Evolutionary conservation across 2,113 vertebrate species (phyloP).

Genomic region (Ameiurus melas): DNA sequence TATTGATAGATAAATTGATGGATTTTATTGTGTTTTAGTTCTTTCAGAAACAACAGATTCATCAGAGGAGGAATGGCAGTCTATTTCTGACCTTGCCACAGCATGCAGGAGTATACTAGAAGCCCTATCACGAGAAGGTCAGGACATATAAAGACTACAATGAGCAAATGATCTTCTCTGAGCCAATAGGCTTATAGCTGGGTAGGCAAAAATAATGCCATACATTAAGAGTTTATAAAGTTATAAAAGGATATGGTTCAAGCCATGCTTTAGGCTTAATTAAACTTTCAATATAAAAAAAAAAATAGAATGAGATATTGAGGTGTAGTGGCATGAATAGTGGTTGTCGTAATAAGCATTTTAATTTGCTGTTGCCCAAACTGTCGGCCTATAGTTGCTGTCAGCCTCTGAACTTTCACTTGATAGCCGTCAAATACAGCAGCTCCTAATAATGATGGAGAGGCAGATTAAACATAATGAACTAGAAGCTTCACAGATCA

Average conservation of each 20-base stretch:
- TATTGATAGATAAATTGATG: background rate
- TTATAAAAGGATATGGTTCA: background rate
- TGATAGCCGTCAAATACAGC: background rate
- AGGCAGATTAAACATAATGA: background rate
- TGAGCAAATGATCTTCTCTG: slow-evolving; percentile 1
- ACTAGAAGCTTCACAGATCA: background rate
- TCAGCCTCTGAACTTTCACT: background rate
- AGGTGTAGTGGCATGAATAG: background rate
- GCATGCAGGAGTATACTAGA: slow-evolving; percentile 86
- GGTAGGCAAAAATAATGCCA: background rate
- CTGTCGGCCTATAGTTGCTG: background rate
- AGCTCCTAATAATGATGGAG: background rate
- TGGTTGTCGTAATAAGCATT: background rate
- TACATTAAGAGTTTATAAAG: background rate
- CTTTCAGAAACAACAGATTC: slow-evolving; percentile 80
- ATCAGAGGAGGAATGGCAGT: slow-evolving; percentile 87
- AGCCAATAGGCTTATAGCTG: background rate
- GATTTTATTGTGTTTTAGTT: slow-evolving; percentile 65
- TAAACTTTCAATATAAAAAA: background rate
- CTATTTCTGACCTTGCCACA: slow-evolving; percentile 82
- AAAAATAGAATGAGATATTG: background rate
- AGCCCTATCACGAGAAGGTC: slow-evolving; percentile 84
- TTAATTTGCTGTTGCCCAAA: background rate
- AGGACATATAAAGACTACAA: slow-evolving; percentile 42
- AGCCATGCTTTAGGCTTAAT: background rate